Evolutionary conservation across 2,797 vertebrate species (phyloP).

Genomic region (Pteropus rufus): DNA sequence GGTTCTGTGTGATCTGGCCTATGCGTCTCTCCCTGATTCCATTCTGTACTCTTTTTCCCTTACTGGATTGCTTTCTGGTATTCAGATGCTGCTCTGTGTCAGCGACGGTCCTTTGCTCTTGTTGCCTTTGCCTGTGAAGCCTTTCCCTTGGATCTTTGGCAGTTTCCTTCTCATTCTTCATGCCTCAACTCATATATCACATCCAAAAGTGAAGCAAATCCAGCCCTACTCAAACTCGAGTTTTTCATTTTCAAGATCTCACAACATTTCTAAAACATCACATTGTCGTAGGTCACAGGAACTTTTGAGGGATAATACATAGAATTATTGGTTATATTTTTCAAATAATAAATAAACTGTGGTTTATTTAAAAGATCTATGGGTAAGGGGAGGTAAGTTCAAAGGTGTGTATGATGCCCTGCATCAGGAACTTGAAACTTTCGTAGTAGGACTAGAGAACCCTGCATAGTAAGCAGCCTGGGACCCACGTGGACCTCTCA

Average conservation of each 20-base stretch:
- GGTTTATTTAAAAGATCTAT: not conserved
- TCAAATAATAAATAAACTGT: not conserved
- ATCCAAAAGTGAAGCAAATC: not conserved
- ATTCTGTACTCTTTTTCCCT: not conserved
- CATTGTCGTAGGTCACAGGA: not conserved
- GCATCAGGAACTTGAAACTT: not conserved
- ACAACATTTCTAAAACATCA: not conserved
- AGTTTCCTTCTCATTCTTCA: not conserved
- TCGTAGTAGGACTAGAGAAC: not conserved
- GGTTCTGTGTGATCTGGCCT: not conserved
- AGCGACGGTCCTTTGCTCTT: not conserved
- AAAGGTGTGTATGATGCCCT: not conserved
- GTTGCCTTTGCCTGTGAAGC: not conserved
- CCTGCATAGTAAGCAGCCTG: not conserved
- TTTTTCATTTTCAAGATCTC: not conserved
- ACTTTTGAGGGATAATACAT: not conserved
- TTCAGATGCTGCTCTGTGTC: not conserved
- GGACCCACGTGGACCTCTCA: fast-evolving
- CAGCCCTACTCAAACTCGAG: not conserved
- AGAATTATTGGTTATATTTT: not conserved
- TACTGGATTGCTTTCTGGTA: not conserved
- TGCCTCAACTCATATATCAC: not conserved
- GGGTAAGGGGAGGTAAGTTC: not conserved
- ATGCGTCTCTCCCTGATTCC: no score
- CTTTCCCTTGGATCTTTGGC: not conserved